Evolutionary conservation across 2,797 vertebrate genomes (phyloP), one percentile per base, ranked within the genome.

Genomic region (Myiotriccus ornatus): DNA sequence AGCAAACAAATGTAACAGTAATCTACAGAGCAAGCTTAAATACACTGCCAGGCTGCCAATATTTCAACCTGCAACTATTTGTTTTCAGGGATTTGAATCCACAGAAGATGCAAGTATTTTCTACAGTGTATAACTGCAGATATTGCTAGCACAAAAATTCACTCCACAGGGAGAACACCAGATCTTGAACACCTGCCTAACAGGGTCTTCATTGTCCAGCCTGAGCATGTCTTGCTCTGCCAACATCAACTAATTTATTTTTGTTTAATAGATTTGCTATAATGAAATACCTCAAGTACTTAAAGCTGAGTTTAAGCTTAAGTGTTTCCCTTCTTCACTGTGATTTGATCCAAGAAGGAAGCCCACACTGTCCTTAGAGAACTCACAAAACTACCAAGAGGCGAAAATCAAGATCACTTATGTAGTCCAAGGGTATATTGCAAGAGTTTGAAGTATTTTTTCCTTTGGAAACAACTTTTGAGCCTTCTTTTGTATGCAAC

Each of bases 11-110:
- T 32, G 16, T 64, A 91, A 84, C 3, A 64, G 80, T 63, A 91
- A 94, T 89, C 84, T 91, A 79, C 49, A 77, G n/a, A 44, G 87
- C 75, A 77, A 85, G 56, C 67, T 88, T 91, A 88, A 88, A 95
- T 52, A 88, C 39, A 44, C 59, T 62, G 46, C 74, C 80, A 80
- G 69, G 24, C 67, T 96, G 92, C 53, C 76, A 86, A 67, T 78
- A 82, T 83, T 92, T 91, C 84, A 95, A 37, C 76, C 55, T 59
- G 25, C 41, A 89, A 21, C 73, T 64, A 81, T 67, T 92, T 84
- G 30, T 84, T 76, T 53, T 10, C 7, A 49, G 59, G 52, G 15
- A 91, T 44, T 14, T 69, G 32, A 87, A 78, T 47, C 44, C 63
- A 86, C 2, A 6, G 59, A 92, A 87, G 92, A 93, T 19, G 37